Base-by-base conservation (phyloP, 2,797 vertebrate genomes). In the Selene dorsalis region DNA sequence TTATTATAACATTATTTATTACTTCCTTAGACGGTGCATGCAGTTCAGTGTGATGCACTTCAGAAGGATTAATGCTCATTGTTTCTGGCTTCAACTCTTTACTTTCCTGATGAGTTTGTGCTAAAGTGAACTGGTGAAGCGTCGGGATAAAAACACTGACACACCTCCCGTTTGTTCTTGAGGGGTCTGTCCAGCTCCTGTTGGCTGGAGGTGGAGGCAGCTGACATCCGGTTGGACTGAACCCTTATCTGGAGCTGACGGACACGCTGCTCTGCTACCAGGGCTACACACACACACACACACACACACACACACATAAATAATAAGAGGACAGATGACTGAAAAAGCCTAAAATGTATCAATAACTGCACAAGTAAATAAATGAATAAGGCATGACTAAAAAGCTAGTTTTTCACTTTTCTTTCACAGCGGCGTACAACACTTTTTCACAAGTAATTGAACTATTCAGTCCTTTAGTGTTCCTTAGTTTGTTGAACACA, bases 181-280 rank as follows among this genome's bases (percentile, higher is more conserved):
- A 98, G 96, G 89, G 96, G 94, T 94, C 94, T 94, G 92, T 99
- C 96, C 93, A 96, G 95, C 92, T 99, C 97, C 95, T 97, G 97
- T 94, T 97, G 97, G 94, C 97, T 99, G 95, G 97, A 96, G 91
- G 95, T 95, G 95, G 95, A 93, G 91, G 95, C 94, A 92, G 96
- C 91, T 84, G 96, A 94, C 90, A 95, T 94, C 91, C 97, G 96
- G 95, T 96, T 97, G 89, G 96, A 95, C 84, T 96, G 97, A 89
- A 97, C 92, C 95, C 97, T 97, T 94, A 96, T 96, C 95, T 97
- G 96, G 94, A 97, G 95, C 94, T 97, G 95, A 93, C 96, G 96
- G 0, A 97, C 95, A 84, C 96, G 94, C 89, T 99, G 97, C 90
- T 99, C 98, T 95, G 97, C 96, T 94, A 97, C 96, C 94, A 98